These are phyloP conservation scores for Apodemus speciosus DNA, from an alignment of 2,113 vertebrate genomes.

Conservation along the genomic window DNA sequence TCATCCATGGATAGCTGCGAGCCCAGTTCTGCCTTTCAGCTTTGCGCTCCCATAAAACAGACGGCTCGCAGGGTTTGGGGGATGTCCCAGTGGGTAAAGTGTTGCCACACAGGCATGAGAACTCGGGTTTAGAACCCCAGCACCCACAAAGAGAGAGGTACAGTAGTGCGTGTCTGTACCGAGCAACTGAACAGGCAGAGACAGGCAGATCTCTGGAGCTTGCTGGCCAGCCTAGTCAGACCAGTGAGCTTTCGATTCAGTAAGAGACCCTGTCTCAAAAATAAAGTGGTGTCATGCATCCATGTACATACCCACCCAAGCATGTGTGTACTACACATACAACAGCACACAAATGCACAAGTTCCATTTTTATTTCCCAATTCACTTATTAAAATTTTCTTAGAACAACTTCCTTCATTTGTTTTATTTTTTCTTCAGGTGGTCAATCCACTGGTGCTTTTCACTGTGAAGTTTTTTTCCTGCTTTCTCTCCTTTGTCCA, in stretches of 20 bases:
- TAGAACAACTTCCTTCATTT: neutral
- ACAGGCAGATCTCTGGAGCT: too few species aligned
- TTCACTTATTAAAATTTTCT: neutral
- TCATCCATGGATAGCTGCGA: neutral
- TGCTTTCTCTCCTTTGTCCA: neutral
- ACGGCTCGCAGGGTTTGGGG: neutral
- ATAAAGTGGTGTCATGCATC: neutral
- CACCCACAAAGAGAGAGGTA: too few species aligned
- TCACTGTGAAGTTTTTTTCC: neutral
- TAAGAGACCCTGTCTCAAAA: neutral
- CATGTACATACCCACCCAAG: neutral
- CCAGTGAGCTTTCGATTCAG: too few species aligned
- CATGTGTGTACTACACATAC: neutral
- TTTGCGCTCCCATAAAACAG: neutral
- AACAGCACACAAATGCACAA: neutral
- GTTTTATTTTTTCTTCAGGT: neutral
- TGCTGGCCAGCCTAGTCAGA: too few species aligned
- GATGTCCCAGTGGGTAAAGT: neutral
- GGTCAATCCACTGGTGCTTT: neutral
- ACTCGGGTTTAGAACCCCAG: neutral
- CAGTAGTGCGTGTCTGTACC: too few species aligned
- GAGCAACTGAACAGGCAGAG: too few species aligned
- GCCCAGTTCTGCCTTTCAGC: neutral
- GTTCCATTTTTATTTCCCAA: neutral
- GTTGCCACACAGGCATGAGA: neutral